Percentiles rank a stretch among this genome's conserved stretches.
Evolutionary conservation across 2,113 vertebrate species (phyloP).

Genomic region (Cygnus atratus): DNA sequence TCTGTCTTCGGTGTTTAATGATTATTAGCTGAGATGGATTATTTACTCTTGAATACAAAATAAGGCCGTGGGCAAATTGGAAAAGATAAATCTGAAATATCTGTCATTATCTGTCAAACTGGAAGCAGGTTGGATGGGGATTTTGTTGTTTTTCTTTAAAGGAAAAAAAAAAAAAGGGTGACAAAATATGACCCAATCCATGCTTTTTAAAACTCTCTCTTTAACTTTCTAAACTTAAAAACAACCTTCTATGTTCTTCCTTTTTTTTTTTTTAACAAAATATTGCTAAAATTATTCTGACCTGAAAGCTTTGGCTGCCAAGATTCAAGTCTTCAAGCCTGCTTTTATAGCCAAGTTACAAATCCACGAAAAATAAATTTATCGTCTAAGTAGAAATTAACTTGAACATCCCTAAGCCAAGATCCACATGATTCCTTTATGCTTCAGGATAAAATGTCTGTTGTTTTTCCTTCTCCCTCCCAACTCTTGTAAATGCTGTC

Average conservation of each 20-base stretch:
- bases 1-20: not conserved
- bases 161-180: not conserved
- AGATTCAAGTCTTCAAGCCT: constrained; percentile 50
- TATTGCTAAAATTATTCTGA: constrained; percentile 70
- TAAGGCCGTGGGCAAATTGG: not conserved
- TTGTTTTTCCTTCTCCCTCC: not conserved
- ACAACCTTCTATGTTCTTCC: constrained; percentile 17
- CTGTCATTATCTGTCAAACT: constrained; percentile 8
- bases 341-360: constrained; percentile 66
- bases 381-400: constrained; percentile 53
- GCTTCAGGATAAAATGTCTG: constrained; percentile 2
- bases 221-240: constrained; percentile 43
- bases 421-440: constrained; percentile 28
- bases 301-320: constrained; percentile 54
- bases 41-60: constrained; percentile 19
- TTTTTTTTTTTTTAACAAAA: not conserved
- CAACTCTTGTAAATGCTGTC: not conserved
- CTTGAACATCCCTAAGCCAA: constrained; percentile 39
- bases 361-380: constrained; percentile 63
- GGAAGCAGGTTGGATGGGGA: not conserved
- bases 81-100: constrained; percentile 5
- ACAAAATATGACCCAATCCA: constrained; percentile 10
- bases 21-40: constrained; percentile 1
- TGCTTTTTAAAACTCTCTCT: constrained; percentile 1
- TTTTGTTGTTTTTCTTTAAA: constrained; percentile 19